phyloP scores from a whole-genome alignment of 2,113 vertebrate species.

The Bubo scandiacus region DNA sequence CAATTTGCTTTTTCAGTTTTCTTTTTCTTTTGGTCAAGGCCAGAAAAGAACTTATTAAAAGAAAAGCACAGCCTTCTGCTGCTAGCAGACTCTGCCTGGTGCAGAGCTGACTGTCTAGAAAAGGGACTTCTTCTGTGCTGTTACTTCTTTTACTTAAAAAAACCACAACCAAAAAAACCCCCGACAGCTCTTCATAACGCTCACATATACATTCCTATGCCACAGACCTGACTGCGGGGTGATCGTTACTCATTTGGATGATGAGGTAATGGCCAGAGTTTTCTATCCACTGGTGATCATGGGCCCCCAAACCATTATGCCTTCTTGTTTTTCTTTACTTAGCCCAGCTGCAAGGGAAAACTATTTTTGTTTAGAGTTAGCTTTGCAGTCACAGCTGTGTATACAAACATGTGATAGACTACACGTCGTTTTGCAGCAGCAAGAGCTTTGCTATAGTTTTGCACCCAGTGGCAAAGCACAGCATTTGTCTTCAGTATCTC shows the following conservation, averaged over 20 bases:
- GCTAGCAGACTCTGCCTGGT: not conserved
- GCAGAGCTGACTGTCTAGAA: not conserved
- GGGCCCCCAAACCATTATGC: not conserved
- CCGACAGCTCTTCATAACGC: not conserved
- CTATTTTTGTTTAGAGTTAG: not conserved
- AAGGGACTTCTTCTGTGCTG: not conserved
- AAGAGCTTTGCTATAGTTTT: not conserved
- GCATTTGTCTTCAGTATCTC: not conserved
- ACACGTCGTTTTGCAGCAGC: not conserved
- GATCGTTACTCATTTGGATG: not conserved
- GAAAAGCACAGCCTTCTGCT: not conserved
- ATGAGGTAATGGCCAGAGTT: not conserved
- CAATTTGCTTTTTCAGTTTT: not conserved
- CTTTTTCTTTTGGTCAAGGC: not conserved
- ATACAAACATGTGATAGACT: not conserved
- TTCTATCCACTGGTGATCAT: rapidly evolving
- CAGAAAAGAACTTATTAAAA: not conserved
- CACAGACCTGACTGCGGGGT: not conserved
- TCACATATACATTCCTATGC: not conserved
- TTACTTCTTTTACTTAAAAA: not conserved
- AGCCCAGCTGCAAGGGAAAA: not conserved
- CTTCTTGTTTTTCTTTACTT: not conserved
- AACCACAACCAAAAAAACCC: not conserved
- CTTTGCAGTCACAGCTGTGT: not conserved
- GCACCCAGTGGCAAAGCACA: not conserved